phyloP scores from a whole-genome alignment of 2,797 vertebrate species.

The Helicolenus hilgendorfi region DNA sequence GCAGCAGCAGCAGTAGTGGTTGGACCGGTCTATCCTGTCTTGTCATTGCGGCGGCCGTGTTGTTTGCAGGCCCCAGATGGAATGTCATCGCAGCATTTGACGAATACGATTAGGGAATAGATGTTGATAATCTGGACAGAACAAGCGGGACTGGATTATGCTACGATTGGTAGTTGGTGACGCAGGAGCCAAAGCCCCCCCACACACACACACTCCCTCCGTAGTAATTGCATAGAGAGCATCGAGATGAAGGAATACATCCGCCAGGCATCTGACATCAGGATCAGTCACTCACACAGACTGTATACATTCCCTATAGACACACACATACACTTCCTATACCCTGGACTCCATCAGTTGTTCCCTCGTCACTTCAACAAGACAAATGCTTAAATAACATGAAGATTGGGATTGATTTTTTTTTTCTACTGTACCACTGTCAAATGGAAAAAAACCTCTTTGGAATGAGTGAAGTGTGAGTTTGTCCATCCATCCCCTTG shows the following conservation, averaged over 20 bases:
- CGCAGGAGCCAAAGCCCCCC: slow-evolving; percentile 68
- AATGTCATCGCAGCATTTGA: slow-evolving; percentile 66
- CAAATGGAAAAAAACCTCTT: not conserved
- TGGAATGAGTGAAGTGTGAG: slow-evolving; percentile 4
- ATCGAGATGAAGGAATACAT: slow-evolving; percentile 72
- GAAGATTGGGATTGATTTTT: not conserved
- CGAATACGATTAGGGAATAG: slow-evolving; percentile 80
- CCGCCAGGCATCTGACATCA: slow-evolving; percentile 23
- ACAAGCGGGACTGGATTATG: slow-evolving; percentile 82
- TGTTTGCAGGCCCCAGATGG: slow-evolving; percentile 72
- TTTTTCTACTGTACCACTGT: not conserved
- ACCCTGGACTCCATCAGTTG: not conserved
- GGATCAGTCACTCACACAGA: slow-evolving; percentile 37
- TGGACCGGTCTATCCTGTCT: slow-evolving; percentile 58
- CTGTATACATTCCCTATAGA: not conserved
- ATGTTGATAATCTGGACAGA: slow-evolving; percentile 85
- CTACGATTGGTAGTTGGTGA: slow-evolving; percentile 62
- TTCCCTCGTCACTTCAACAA: not conserved
- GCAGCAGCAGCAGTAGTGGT: not conserved
- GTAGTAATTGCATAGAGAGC: slow-evolving; percentile 77
- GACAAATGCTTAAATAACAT: not conserved
- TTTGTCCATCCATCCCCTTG: not conserved
- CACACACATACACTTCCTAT: slow-evolving; percentile 6
- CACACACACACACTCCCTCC: not conserved
- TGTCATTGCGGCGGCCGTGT: slow-evolving; percentile 18